A percentile compares a stretch with the other conserved stretches of the same genome.
phyloP scores from a whole-genome alignment of 2,113 vertebrate genomes.

The Xenopus tropicalis region DNA sequence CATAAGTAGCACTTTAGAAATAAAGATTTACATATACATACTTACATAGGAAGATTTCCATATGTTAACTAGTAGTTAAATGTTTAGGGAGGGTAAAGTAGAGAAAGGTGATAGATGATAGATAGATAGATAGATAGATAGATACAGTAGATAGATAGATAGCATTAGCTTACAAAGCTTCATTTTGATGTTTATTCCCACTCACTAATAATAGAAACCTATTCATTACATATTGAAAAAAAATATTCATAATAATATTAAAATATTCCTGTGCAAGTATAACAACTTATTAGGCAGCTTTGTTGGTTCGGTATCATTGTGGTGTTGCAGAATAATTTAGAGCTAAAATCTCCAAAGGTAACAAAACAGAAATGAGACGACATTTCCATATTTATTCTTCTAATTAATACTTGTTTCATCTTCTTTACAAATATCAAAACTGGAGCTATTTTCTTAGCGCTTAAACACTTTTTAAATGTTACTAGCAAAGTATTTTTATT shows the following conservation, averaged over 20 bases:
- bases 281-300: background rate
- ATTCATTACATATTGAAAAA: too few relatives aligned
- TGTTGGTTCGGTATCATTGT: background rate
- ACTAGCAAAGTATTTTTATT: constrained; percentile 20
- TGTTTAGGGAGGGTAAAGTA: too few relatives aligned
- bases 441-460: background rate
- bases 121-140: too few relatives aligned
- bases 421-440: constrained; percentile 10
- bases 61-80: too few relatives aligned
- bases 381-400: background rate
- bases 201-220: too few relatives aligned
- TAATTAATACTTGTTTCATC: constrained; percentile 19
- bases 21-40: too few relatives aligned
- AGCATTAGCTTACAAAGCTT: too few relatives aligned
- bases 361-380: constrained; percentile 2
- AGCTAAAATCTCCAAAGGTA: constrained; percentile 12
- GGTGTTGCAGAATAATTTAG: background rate
- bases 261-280: background rate
- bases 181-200: too few relatives aligned
- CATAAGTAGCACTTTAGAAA: too few relatives aligned
- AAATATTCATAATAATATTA: background rate
- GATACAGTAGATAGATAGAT: too few relatives aligned
- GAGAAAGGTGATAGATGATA: too few relatives aligned
- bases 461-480: constrained; percentile 17
- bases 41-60: too few relatives aligned